Conservation (phyloP, 2,797 vertebrate species). For the Scolopax rusticola region DNA sequence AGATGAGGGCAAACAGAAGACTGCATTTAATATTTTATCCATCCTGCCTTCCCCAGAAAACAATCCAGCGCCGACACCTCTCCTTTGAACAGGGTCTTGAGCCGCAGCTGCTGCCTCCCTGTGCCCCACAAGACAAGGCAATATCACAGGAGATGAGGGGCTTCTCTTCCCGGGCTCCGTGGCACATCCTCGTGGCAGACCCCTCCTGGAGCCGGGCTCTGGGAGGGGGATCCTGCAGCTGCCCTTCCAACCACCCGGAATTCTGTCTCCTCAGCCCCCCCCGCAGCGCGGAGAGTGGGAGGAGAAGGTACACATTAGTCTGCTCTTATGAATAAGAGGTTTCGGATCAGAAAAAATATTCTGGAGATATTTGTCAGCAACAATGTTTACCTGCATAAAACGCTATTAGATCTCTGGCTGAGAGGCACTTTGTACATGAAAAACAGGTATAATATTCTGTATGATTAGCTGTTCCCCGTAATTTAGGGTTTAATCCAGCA, state of each 20-base stretch:
- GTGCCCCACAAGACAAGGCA: conserved; percentile 63
- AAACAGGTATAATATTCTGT: conserved; percentile 24
- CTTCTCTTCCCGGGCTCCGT: conserved; percentile 56
- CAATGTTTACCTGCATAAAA: conserved; percentile 1
- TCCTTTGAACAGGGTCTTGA: conserved; percentile 55
- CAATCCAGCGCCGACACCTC: conserved; percentile 57
- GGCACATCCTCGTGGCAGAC: conserved; percentile 37
- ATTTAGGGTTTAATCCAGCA: conserved; percentile 35
- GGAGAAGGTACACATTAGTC: not conserved
- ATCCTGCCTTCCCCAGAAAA: conserved; percentile 59
- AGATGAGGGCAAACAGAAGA: conserved; percentile 34
- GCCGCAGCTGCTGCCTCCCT: conserved; percentile 45
- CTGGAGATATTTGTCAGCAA: conserved; percentile 1
- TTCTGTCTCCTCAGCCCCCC: not conserved
- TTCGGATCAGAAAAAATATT: not conserved
- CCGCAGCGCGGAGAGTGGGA: not conserved
- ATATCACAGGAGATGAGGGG: conserved; percentile 58
- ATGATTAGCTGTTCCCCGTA: conserved; percentile 19
- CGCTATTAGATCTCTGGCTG: conserved; percentile 15
- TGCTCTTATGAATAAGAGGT: not conserved
- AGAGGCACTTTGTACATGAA: conserved; percentile 12
- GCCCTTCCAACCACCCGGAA: not conserved
- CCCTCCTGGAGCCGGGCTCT: conserved; percentile 19
- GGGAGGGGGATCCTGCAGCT: not conserved
- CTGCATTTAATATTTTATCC: conserved; percentile 69